A percentile compares a stretch with the other conserved stretches of the same genome.
phyloP scores from a whole-genome alignment of 2,797 vertebrate genomes.

The Sebastes trivittatus region DNA sequence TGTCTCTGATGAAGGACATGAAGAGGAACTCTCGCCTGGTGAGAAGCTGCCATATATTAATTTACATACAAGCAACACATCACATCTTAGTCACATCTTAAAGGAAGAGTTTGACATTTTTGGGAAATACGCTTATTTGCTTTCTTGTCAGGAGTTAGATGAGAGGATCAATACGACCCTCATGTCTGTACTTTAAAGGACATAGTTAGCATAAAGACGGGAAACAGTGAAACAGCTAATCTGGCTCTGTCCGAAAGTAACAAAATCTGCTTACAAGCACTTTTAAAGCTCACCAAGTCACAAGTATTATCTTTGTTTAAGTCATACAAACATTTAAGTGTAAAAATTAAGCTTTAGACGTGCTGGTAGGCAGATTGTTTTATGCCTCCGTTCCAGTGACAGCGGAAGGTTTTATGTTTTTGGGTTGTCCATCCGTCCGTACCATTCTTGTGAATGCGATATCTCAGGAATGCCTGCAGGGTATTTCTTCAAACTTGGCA shows the following conservation, averaged over 20 bases:
- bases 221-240: background rate
- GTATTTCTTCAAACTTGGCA: no score
- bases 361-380: background rate
- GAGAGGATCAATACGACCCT: background rate
- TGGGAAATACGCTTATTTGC: background rate
- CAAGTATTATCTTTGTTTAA: background rate
- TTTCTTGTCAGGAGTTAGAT: background rate
- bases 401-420: no score
- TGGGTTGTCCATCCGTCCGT: no score
- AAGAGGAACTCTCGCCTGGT: slow-evolving; percentile 98
- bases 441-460: no score
- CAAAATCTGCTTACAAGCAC: no score
- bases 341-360: background rate
- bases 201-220: background rate
- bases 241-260: background rate
- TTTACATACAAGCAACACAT: background rate
- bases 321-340: background rate
- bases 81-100: background rate
- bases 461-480: no score
- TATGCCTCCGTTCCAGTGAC: no score
- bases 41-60: slow-evolving; percentile 55
- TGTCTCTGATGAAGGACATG: slow-evolving; percentile 96
- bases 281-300: background rate
- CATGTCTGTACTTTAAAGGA: background rate
- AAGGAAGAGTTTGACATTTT: background rate